These are phyloP conservation scores for Apantesis nais DNA, from an alignment of 2,888 invertebrate genomes.

Conservation along the genomic window DNA sequence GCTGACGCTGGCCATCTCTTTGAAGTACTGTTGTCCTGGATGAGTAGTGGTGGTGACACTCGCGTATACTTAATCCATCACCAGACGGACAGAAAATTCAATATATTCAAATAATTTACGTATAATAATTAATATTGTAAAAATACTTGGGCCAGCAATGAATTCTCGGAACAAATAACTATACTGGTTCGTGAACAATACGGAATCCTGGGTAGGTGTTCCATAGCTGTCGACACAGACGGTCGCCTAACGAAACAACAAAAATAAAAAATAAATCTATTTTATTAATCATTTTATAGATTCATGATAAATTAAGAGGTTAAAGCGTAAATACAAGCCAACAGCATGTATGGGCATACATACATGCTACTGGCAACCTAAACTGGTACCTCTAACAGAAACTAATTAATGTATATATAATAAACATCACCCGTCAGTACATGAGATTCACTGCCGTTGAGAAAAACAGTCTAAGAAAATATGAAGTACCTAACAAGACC, in stretches of 20 bases:
- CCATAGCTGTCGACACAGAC: constrained; percentile 31
- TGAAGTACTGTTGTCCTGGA: no score
- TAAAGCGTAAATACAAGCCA: no score
- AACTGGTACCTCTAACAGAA: no score
- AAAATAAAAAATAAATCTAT: not conserved
- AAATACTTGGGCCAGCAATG: constrained; percentile 9
- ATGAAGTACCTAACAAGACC: not conserved
- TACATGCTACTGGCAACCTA: no score
- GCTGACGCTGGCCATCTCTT: no score
- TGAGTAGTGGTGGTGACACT: no score
- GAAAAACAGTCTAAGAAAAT: not conserved
- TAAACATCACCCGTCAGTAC: no score
- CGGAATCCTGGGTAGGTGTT: not conserved
- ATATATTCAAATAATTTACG: not conserved
- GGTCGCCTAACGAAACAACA: not conserved
- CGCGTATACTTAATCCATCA: no score
- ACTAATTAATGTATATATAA: no score
- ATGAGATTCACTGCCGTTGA: not conserved
- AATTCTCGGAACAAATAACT: constrained; percentile 19
- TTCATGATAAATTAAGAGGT: no score
- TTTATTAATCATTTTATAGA: no score
- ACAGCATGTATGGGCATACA: no score
- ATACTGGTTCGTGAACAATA: constrained; percentile 3
- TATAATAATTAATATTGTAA: constrained; percentile 9
- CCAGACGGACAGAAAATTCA: not conserved